Percentiles rank a stretch among this genome's conserved stretches.
These are phyloP conservation scores for Achlya flavicornis DNA, from an alignment of 2,888 invertebrate genomes.

Conservation along the genomic window DNA sequence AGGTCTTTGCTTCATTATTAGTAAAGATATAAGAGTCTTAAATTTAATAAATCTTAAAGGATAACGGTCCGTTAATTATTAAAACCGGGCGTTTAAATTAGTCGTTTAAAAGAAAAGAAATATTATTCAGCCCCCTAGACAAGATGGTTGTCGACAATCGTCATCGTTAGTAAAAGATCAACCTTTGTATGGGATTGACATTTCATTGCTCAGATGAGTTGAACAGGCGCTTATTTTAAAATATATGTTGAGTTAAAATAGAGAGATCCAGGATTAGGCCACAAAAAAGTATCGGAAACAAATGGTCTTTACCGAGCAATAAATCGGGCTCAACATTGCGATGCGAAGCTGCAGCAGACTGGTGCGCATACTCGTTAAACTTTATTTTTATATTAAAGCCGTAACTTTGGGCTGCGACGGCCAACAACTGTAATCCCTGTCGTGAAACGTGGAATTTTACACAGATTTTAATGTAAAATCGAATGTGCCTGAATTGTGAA, in stretches of 20 bases:
- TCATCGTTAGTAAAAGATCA: too few species aligned
- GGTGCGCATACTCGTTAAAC: constrained; percentile 71
- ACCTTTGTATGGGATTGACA: too few species aligned
- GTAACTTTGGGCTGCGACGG: constrained; percentile 70
- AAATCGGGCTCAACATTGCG: constrained; percentile 76
- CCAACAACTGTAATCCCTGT: constrained; percentile 69
- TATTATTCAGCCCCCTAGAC: too few species aligned
- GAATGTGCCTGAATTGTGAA: constrained; percentile 14
- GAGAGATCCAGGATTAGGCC: constrained; percentile 53
- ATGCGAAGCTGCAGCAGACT: constrained; percentile 71
- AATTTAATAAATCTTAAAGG: too few species aligned
- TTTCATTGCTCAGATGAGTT: background rate
- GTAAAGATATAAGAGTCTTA: too few species aligned
- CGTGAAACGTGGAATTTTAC: constrained; percentile 60
- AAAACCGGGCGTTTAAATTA: too few species aligned
- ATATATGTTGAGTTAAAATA: constrained; percentile 27
- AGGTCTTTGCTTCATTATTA: too few species aligned
- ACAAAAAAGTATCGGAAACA: constrained; percentile 67
- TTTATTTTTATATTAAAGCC: constrained; percentile 81
- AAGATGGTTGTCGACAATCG: too few species aligned
- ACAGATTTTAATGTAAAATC: constrained; percentile 36
- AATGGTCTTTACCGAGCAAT: constrained; percentile 68
- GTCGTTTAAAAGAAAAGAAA: too few species aligned
- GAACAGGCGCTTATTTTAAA: background rate
- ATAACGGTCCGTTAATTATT: too few species aligned